Evolutionary conservation across 2,888 invertebrate species (phyloP), one percentile per base, ranked within the genome.

Genomic region (Asteroscopus sphinx): DNA sequence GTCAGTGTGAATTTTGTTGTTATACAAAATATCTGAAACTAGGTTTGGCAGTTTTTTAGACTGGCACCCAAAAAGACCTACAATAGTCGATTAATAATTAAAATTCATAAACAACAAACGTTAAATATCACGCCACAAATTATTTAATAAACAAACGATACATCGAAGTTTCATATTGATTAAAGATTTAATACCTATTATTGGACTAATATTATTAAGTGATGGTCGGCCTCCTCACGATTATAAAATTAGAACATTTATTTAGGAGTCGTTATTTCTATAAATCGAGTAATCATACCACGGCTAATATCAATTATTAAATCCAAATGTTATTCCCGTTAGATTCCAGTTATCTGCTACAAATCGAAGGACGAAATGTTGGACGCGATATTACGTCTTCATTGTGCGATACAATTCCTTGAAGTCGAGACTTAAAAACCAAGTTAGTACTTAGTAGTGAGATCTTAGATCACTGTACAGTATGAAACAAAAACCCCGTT

Each of bases 21-120:
- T 41, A 64, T 61, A 72, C 45, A 57, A 69, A 59, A 55, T 48
- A 67, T 64, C 21, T 25, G 54, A 65, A 60, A 65, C 46, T 59
- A 60, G 46, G 37, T 61, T 75, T 73, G 70, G 67, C 74, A 74
- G 70, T 75, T 58, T 62, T 47, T 62, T 68, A 32, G 53, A 63
- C 67, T 67, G 70, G 59, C 56, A 69, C 56, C 56, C 58, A 66
- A 68, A 60, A 16, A 68, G 54, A 62, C 55, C 55, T 70, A 64
- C 9, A 16, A 33, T 32, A 58, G 35, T 42, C 41, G 17, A 70
- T 16, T 48, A 51, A 16, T 61, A 1, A 21, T 21, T 45, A 42
- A 40, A 51, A 58, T 42, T 58, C 21, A 49, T 49, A 39, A 56
- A 51, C 35, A 71, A 72, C 45, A 59, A 68, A 55, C 41, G 39